Percentiles rank a stretch among this genome's conserved stretches.
Conservation (phyloP, 1,140 invertebrate species). For the Druon quercuslanigerum region DNA sequence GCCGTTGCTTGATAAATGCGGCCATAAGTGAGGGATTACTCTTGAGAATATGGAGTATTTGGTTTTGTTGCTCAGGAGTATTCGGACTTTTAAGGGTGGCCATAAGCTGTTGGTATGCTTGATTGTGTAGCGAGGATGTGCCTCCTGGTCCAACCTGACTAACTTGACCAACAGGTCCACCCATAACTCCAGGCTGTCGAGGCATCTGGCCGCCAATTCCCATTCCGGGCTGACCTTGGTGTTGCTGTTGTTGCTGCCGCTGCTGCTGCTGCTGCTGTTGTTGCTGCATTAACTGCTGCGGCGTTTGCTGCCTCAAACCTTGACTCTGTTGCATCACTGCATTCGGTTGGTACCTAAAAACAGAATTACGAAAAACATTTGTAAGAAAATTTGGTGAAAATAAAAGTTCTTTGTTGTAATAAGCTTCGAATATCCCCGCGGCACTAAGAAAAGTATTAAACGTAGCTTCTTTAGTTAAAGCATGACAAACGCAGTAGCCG, state of each 20-base stretch:
- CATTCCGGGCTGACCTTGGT: slow-evolving; percentile 72
- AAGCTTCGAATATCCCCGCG: too few species aligned
- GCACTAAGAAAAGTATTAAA: too few species aligned
- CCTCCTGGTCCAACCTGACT: slow-evolving; percentile 62
- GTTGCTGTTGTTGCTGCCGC: slow-evolving; percentile 67
- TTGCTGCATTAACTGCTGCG: slow-evolving; percentile 70
- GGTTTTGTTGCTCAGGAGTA: slow-evolving; percentile 94
- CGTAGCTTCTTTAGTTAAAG: too few species aligned
- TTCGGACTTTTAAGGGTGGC: slow-evolving; percentile 91
- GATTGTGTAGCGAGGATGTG: slow-evolving; percentile 78
- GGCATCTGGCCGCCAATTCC: slow-evolving; percentile 70
- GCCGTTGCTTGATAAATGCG: slow-evolving; percentile 95
- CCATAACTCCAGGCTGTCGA: slow-evolving; percentile 73
- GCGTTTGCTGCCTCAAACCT: slow-evolving; percentile 72
- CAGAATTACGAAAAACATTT: neutral
- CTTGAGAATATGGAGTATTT: slow-evolving; percentile 94
- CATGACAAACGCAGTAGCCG: neutral
- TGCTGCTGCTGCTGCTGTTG: slow-evolving; percentile 73
- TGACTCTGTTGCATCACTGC: slow-evolving; percentile 73
- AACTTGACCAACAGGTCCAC: slow-evolving; percentile 69
- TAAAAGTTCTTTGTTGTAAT: too few species aligned
- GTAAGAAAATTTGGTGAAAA: too few species aligned
- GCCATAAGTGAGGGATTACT: slow-evolving; percentile 97
- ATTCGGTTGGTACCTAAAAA: slow-evolving; percentile 62
- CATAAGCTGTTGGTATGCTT: slow-evolving; percentile 92